These are phyloP conservation scores for Eospalax fontanierii DNA, from an alignment of 2,797 vertebrate species.

Conservation along the genomic window DNA sequence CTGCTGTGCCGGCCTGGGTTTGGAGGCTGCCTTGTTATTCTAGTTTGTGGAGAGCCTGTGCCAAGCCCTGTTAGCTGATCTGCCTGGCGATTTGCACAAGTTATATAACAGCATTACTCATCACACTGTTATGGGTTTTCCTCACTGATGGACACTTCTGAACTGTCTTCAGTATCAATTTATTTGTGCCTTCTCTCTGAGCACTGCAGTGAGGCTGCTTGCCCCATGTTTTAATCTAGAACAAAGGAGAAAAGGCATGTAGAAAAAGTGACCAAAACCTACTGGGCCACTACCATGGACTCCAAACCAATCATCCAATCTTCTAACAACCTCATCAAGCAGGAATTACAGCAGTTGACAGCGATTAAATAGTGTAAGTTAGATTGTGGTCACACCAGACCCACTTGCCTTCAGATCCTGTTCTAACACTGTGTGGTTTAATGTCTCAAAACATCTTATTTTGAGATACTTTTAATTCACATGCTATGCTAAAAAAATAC, in stretches of 20 bases:
- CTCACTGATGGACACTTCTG: slow-evolving; percentile 4
- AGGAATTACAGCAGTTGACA: neutral
- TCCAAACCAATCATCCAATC: neutral
- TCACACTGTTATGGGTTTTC: slow-evolving; percentile 1
- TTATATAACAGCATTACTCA: slow-evolving; percentile 79
- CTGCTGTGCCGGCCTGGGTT: slow-evolving; percentile 61
- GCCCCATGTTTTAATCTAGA: slow-evolving; percentile 43
- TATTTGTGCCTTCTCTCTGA: neutral
- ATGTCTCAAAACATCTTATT: slow-evolving; percentile 4
- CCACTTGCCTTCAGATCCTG: neutral
- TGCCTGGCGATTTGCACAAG: slow-evolving; percentile 68
- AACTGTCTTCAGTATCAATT: slow-evolving; percentile 20
- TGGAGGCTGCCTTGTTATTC: slow-evolving; percentile 71
- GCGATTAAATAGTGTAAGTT: too few species aligned
- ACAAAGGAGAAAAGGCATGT: neutral
- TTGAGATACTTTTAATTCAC: slow-evolving; percentile 40
- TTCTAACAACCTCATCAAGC: neutral
- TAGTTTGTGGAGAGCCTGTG: neutral
- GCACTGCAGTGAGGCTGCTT: neutral
- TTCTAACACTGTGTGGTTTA: neutral
- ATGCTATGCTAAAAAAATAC: slow-evolving; percentile 14
- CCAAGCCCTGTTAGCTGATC: slow-evolving; percentile 79
- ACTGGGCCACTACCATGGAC: neutral
- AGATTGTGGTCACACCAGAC: neutral
- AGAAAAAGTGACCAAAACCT: neutral